Conservation (phyloP, 2,113 vertebrate genomes). For the Macquaria australasica region DNA sequence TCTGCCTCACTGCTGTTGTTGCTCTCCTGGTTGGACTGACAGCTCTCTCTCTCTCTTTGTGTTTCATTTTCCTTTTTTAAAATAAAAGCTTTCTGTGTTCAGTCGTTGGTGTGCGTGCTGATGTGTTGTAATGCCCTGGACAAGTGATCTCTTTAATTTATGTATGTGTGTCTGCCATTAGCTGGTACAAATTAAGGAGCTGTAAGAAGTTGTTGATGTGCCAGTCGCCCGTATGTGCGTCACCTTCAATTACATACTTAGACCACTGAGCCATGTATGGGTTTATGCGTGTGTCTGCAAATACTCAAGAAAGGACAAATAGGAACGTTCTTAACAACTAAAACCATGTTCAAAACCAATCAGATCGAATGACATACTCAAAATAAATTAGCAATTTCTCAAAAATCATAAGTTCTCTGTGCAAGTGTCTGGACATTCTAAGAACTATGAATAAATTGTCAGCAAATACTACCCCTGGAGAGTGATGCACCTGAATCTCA, state of each 20-base stretch:
- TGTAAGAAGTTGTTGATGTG: constrained; percentile 50
- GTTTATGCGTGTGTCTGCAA: constrained; percentile 14
- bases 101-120: constrained; percentile 18
- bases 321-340: neutral
- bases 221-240: constrained; percentile 41
- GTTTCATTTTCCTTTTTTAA: neutral
- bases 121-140: constrained; percentile 41
- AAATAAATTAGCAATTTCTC: neutral
- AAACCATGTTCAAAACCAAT: neutral
- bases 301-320: constrained; percentile 3
- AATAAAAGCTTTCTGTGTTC: constrained; percentile 22
- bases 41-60: constrained; percentile 21
- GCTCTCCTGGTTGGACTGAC: constrained; percentile 36
- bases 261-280: constrained; percentile 51
- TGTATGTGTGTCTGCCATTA: constrained; percentile 50
- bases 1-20: constrained; percentile 61
- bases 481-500: too few relatives aligned
- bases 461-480: too few relatives aligned
- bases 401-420: neutral
- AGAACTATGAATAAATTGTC: too few relatives aligned
- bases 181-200: constrained; percentile 41
- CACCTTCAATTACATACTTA: constrained; percentile 71
- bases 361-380: neutral
- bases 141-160: constrained; percentile 50
- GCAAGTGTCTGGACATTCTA: too few relatives aligned